Evolutionary conservation across 2,113 vertebrate genomes (phyloP), one percentile per base, ranked within the genome.

Genomic region (Oncorhynchus gorbuscha): DNA sequence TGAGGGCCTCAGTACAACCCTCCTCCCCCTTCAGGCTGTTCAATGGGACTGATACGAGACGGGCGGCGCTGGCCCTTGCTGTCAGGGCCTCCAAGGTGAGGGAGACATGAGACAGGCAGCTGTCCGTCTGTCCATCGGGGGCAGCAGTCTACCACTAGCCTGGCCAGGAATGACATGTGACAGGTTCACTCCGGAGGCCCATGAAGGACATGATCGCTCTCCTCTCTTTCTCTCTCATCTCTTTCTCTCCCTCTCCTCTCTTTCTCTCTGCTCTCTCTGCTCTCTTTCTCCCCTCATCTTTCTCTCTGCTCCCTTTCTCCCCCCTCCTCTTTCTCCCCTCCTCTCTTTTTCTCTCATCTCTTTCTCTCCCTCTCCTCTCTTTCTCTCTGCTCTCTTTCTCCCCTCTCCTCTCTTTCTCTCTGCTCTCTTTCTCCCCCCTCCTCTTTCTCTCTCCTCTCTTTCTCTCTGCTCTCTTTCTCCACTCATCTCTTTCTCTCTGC

Each of bases 141-240:
- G 61, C 3, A 64, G 61, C n/a, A 9, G 9, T 2, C 22, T 64
- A 6, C 22, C 20, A 28, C 35, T 3, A 35, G n/a, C 24, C 45
- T 55, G 49, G 12, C 49, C 49, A 51, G 49, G 49, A 39, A 39
- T 39, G 39, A 11, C 39, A 45, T 45, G 39, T 55, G 79, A 71
- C 68, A 70, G 51, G 16, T 67, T 48, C n/a, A 67, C 72, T 81
- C 73, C 71, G 49, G 59, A 73, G 77, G 69, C 3, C 68, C 20
- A n/a, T 65, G 69, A 85, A 82, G 78, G 81, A 81, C 81, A 75
- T 49, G 13, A 61, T 14, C 16, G 2, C 51, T 18, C 49, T 18
- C 49, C 3, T 55, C 49, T 39, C 39, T 39, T 39, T 66, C 45
- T 16, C n/a, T 5, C 4, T 20, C 16, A 0, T 18, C 16, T 72